These are phyloP conservation scores for Typhlichthys eigenmanni DNA, from an alignment of 2,797 vertebrate species.

Conservation along the genomic window DNA sequence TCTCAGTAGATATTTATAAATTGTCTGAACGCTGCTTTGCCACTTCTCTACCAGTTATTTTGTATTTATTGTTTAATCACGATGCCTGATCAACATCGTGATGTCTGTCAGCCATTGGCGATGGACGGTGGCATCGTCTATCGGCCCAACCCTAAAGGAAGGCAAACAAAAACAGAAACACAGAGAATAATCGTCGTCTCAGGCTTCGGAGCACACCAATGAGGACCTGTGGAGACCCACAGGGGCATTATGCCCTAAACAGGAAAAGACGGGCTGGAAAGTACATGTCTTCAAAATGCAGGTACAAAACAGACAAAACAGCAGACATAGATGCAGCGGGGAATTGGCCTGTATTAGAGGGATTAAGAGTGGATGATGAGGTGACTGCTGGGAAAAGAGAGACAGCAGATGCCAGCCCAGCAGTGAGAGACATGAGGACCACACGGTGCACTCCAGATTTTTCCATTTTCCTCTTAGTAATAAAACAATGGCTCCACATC, in stretches of 20 bases:
- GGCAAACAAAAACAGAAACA: not conserved
- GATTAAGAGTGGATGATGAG: slow-evolving; percentile 49
- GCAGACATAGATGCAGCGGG: slow-evolving; percentile 42
- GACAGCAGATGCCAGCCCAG: slow-evolving; percentile 69
- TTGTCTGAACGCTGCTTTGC: too few species aligned
- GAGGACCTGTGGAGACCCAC: too few species aligned
- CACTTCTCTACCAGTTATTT: too few species aligned
- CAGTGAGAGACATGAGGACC: slow-evolving; percentile 62
- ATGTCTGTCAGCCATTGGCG: too few species aligned
- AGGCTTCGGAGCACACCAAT: too few species aligned
- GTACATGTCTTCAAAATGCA: slow-evolving; percentile 47
- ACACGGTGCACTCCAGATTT: slow-evolving; percentile 67
- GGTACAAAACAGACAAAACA: slow-evolving; percentile 37
- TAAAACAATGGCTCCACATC: slow-evolving; percentile 71
- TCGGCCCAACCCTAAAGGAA: not conserved
- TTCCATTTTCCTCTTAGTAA: slow-evolving; percentile 69
- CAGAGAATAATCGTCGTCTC: too few species aligned
- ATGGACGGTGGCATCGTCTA: too few species aligned
- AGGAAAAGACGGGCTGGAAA: slow-evolving; percentile 43
- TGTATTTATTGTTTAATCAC: too few species aligned
- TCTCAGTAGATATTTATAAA: too few species aligned
- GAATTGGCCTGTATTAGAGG: slow-evolving; percentile 48
- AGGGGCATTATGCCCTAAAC: too few species aligned
- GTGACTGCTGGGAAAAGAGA: slow-evolving; percentile 54
- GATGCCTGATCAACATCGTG: too few species aligned